These are phyloP conservation scores for Nebria salina DNA, from an alignment of 2,888 invertebrate genomes.

Conservation along the genomic window DNA sequence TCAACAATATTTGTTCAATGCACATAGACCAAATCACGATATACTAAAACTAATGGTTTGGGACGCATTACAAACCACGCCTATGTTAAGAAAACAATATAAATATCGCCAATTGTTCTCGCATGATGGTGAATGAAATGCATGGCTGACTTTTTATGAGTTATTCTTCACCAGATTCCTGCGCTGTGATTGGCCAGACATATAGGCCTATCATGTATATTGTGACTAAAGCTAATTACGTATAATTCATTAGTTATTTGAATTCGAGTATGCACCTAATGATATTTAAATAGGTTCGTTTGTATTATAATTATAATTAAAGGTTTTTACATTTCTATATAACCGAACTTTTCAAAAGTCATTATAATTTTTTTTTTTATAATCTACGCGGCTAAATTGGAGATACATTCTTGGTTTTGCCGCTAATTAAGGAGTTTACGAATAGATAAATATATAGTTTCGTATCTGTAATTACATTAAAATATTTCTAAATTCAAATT, in stretches of 20 bases:
- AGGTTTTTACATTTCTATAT: not conserved
- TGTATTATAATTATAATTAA: not conserved
- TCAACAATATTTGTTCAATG: not conserved
- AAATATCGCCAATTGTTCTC: slow-evolving; percentile 1
- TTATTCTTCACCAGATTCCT: not conserved
- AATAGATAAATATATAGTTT: not conserved
- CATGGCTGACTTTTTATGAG: not conserved
- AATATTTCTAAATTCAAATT: not conserved
- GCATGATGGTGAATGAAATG: not conserved
- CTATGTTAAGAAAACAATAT: not conserved
- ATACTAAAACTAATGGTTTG: not conserved
- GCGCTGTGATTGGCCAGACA: not conserved
- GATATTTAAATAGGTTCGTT: not conserved
- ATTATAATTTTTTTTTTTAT: slow-evolving; percentile 28
- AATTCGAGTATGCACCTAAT: not conserved
- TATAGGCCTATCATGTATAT: not conserved
- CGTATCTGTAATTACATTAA: not conserved
- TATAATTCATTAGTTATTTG: not conserved
- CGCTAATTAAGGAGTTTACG: slow-evolving; percentile 30
- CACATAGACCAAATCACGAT: not conserved
- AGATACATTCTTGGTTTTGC: slow-evolving; percentile 31
- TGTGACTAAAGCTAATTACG: not conserved
- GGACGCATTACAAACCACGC: not conserved
- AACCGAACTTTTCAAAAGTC: not conserved
- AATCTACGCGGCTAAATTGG: slow-evolving; percentile 18